Conservation (phyloP, 1,140 invertebrate genomes). For the Leucophenga varia region DNA sequence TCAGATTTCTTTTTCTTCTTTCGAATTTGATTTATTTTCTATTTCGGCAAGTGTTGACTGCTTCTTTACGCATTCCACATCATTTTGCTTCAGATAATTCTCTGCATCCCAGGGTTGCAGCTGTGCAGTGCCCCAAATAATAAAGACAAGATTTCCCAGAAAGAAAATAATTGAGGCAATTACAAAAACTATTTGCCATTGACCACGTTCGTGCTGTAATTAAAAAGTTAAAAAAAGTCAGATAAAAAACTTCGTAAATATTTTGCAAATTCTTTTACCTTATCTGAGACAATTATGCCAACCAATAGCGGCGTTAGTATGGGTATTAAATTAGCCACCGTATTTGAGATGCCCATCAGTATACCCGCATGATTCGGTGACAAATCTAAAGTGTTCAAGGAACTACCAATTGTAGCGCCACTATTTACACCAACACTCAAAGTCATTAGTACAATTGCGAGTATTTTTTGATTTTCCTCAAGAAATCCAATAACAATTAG, state of each 20-base stretch:
- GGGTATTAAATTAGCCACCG: constrained; percentile 71
- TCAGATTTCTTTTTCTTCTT: too few species aligned
- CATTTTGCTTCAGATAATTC: constrained; percentile 34
- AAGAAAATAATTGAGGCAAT: constrained; percentile 70
- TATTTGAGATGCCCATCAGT: constrained; percentile 71
- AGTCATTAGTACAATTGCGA: constrained; percentile 65
- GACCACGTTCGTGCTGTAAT: constrained; percentile 59
- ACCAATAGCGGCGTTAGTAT: constrained; percentile 71
- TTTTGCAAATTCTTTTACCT: constrained; percentile 57
- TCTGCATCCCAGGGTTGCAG: constrained; percentile 68
- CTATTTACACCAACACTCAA: constrained; percentile 76
- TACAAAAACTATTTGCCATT: constrained; percentile 77
- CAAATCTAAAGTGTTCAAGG: constrained; percentile 72
- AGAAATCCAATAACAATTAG: constrained; percentile 67
- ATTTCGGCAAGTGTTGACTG: too few species aligned
- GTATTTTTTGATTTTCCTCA: constrained; percentile 54
- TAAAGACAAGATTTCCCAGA: constrained; percentile 68
- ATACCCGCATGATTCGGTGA: constrained; percentile 76
- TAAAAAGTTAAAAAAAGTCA: constrained; percentile 20
- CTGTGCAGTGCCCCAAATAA: constrained; percentile 66
- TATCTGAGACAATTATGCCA: constrained; percentile 66
- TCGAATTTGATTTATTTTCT: too few species aligned
- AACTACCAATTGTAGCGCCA: constrained; percentile 70
- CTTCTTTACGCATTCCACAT: constrained; percentile 19
- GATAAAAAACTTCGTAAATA: constrained; percentile 8